Evolutionary conservation across 2,113 vertebrate species (phyloP).

Genomic region (Tachysurus vachellii): DNA sequence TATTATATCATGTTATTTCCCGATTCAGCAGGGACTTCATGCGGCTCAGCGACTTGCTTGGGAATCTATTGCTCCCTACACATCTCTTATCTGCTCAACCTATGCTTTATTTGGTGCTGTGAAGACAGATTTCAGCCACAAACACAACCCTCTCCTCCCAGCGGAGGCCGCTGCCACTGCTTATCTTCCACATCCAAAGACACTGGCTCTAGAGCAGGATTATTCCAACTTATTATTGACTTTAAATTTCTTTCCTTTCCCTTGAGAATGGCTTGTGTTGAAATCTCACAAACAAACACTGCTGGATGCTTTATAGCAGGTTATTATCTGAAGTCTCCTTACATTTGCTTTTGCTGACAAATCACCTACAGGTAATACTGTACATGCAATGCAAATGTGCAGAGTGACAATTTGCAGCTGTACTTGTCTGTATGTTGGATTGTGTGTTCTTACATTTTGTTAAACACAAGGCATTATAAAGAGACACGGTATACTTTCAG

Average conservation of each 20-base stretch:
- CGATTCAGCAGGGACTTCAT: conserved; percentile 1
- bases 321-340: conserved; percentile 27
- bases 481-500: not conserved
- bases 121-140: conserved; percentile 59
- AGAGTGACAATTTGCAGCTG: not conserved
- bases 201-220: conserved; percentile 65
- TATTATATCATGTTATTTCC: not conserved
- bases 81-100: conserved; percentile 9
- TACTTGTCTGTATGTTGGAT: not conserved
- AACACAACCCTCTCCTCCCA: conserved; percentile 30
- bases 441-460: not conserved
- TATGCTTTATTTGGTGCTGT: conserved; percentile 61
- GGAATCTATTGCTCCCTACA: not conserved
- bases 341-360: conserved; percentile 12
- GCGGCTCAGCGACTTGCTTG: not conserved
- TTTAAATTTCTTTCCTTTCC: conserved; percentile 26
- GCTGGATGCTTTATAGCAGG: not conserved
- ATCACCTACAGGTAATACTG: not conserved
- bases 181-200: conserved; percentile 62
- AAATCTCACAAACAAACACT: conserved; percentile 32
- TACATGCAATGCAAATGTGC: not conserved
- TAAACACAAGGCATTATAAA: not conserved
- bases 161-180: conserved; percentile 61
- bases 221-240: conserved; percentile 59
- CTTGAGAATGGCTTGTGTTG: conserved; percentile 20